Percentiles rank a stretch among this genome's conserved stretches.
Evolutionary conservation across 2,113 vertebrate genomes (phyloP).

Genomic region (Paralichthys olivaceus): DNA sequence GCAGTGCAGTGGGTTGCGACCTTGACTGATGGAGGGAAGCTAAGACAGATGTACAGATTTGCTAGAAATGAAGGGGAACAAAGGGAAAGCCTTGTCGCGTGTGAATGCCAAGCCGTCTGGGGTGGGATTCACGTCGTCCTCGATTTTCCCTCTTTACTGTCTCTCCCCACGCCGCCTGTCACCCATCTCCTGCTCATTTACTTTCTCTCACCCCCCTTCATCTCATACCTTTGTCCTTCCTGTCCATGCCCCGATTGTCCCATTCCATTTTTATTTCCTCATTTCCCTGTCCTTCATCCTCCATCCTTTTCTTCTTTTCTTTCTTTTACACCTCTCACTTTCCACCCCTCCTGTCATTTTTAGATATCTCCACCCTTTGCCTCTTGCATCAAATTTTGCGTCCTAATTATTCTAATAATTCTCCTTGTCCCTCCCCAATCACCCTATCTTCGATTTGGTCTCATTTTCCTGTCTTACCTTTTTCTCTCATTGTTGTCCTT

Average conservation of each 20-base stretch:
- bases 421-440: neutral
- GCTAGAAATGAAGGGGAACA: slow-evolving; percentile 31
- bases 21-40: slow-evolving; percentile 67
- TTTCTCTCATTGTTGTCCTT: neutral
- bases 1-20: slow-evolving; percentile 53
- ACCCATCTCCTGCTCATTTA: neutral
- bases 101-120: slow-evolving; percentile 45
- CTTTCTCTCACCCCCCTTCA: neutral
- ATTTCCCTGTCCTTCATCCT: neutral
- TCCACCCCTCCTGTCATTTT: slow-evolving; percentile 13
- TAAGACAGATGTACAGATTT: slow-evolving; percentile 67
- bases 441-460: neutral
- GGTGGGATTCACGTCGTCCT: slow-evolving; percentile 29
- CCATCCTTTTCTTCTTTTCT: too few species aligned
- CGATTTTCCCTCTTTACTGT: neutral
- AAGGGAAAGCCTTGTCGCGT: slow-evolving; percentile 28
- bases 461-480: neutral
- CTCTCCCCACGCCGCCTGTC: neutral
- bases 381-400: slow-evolving; percentile 10
- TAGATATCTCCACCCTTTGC: neutral
- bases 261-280: neutral
- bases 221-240: neutral
- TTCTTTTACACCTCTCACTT: neutral
- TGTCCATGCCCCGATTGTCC: slow-evolving; percentile 1
- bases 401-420: slow-evolving; percentile 8